phyloP scores from a whole-genome alignment of 2,113 vertebrate genomes.

The Triplophysa siluroides region DNA sequence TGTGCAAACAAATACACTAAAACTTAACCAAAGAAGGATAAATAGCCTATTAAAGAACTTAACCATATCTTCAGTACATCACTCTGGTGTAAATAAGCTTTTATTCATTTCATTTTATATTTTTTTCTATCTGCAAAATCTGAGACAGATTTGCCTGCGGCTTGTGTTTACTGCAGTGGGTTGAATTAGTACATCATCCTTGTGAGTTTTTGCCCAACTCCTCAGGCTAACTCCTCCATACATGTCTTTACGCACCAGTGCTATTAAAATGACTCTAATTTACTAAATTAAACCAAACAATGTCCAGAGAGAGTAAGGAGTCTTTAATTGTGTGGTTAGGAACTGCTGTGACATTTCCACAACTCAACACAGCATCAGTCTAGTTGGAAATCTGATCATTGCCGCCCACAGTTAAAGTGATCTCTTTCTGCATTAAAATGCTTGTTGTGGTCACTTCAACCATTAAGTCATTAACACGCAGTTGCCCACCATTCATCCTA shows the following conservation, averaged over 20 bases:
- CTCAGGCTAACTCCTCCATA: background rate
- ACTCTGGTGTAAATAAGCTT: too few species aligned
- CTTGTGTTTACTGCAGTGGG: background rate
- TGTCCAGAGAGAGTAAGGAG: background rate
- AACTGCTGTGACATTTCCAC: background rate
- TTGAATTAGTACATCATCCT: too few species aligned
- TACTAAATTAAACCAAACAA: background rate
- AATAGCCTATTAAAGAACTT: too few species aligned
- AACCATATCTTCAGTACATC: too few species aligned
- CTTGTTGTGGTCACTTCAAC: slow-evolving; percentile 11
- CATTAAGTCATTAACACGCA: slow-evolving; percentile 35
- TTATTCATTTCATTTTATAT: too few species aligned
- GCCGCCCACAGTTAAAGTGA: slow-evolving; percentile 9
- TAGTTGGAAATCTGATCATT: background rate
- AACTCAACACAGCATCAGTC: background rate
- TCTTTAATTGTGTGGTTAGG: background rate
- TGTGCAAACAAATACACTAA: too few species aligned
- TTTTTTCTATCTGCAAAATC: too few species aligned
- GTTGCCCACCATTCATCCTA: slow-evolving; percentile 29
- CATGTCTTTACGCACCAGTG: background rate
- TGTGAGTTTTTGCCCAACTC: too few species aligned
- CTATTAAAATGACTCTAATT: background rate
- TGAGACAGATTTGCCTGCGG: too few species aligned
- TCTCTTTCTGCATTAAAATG: slow-evolving; percentile 9
- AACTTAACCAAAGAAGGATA: too few species aligned